Conservation (phyloP, 2,113 vertebrate species). For the Nothocercus julius region DNA sequence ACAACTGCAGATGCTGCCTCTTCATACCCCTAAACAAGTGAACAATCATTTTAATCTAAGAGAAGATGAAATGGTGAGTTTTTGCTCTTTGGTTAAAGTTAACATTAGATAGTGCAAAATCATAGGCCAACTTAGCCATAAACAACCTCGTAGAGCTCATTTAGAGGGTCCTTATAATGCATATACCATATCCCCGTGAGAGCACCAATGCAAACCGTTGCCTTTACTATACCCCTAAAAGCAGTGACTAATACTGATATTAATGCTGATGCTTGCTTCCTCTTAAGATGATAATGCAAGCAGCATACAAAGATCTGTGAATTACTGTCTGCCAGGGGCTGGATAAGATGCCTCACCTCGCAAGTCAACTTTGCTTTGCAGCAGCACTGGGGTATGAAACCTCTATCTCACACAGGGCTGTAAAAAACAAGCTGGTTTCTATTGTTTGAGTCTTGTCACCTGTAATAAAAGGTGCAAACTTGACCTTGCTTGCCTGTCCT, state of each 20-base stretch:
- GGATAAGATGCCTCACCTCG: accelerated
- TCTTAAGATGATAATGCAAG: background rate
- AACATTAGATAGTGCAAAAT: accelerated
- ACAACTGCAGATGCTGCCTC: background rate
- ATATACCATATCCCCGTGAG: background rate
- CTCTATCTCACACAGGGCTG: background rate
- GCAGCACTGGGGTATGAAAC: accelerated
- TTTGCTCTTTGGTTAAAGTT: background rate
- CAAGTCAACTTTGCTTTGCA: background rate
- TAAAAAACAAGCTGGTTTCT: background rate
- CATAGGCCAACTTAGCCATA: background rate
- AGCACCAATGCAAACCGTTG: background rate
- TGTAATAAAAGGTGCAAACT: background rate
- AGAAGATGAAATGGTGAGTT: background rate
- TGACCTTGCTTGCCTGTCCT: background rate
- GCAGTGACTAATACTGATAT: accelerated
- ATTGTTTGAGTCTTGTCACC: background rate
- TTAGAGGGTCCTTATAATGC: background rate
- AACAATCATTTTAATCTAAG: background rate
- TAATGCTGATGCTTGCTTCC: background rate
- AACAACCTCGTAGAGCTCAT: background rate
- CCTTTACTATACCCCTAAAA: background rate
- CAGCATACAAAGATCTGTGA: background rate
- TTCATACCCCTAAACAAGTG: background rate
- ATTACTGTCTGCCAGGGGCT: background rate